Evolutionary conservation across 2,888 invertebrate genomes (phyloP).

Genomic region (Eupsilia transversa): DNA sequence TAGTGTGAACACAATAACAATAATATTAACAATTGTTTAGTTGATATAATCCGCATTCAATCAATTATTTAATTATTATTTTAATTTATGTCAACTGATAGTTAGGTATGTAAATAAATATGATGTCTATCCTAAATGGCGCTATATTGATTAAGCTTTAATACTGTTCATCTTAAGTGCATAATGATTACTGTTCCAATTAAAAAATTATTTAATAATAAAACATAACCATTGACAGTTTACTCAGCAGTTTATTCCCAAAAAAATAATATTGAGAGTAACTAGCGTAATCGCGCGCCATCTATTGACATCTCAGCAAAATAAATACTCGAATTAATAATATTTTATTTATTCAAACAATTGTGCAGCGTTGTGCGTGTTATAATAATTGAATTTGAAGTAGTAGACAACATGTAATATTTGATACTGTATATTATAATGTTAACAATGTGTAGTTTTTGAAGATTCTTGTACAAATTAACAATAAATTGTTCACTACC

Average conservation of each 20-base stretch:
- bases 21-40: constrained; percentile 55
- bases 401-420: constrained; percentile 5
- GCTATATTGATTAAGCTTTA: constrained; percentile 21
- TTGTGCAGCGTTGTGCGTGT: constrained; percentile 34
- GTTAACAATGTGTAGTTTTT: not conserved
- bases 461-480: constrained; percentile 20
- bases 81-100: constrained; percentile 38
- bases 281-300: constrained; percentile 26
- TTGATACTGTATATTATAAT: not conserved
- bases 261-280: constrained; percentile 8
- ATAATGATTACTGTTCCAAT: constrained; percentile 4
- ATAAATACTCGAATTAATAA: constrained; percentile 38
- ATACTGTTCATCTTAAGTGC: constrained; percentile 22
- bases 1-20: constrained; percentile 56
- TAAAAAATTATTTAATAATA: not conserved
- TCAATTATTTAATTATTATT: constrained; percentile 30
- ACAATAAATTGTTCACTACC: constrained; percentile 42
- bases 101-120: constrained; percentile 14
- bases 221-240: constrained; percentile 2
- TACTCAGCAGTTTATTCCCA: constrained; percentile 12
- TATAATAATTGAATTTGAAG: constrained; percentile 15
- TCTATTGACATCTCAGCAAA: constrained; percentile 40
- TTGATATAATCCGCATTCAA: constrained; percentile 38
- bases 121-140: constrained; percentile 29
- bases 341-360: constrained; percentile 30